Conservation (phyloP, 92 coral and sea anemone genomes). For the Paramuricea clavata region DNA sequence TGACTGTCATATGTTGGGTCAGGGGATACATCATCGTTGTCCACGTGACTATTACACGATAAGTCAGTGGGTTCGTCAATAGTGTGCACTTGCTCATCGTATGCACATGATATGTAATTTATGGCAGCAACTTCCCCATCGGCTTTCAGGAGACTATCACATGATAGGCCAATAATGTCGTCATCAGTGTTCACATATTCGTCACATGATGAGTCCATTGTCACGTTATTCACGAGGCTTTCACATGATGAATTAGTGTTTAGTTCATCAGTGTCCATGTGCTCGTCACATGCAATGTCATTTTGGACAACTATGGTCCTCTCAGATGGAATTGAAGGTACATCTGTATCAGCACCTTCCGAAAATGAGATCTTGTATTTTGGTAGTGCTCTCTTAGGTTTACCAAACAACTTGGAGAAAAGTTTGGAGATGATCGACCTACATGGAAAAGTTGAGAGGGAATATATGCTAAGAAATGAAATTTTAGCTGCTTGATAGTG, state of each 20-base stretch:
- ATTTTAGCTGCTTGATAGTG: too few species aligned
- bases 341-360: neutral
- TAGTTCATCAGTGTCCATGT: neutral
- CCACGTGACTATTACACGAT: neutral
- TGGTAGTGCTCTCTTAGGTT: neutral
- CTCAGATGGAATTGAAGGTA: neutral
- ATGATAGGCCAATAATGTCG: neutral
- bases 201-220: neutral
- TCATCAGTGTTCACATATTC: neutral
- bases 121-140: neutral
- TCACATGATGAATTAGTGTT: neutral
- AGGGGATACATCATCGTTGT: neutral
- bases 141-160: neutral
- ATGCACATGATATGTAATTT: too few species aligned
- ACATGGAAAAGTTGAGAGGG: too few species aligned
- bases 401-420: neutral
- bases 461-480: too few species aligned
- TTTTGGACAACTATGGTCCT: neutral
- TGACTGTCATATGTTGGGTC: neutral
- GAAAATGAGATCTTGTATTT: neutral
- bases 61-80: neutral
- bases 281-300: neutral
- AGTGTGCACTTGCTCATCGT: neutral
- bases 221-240: neutral
- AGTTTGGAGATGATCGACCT: neutral